Percentiles rank a stretch among this genome's conserved stretches.
Conservation (phyloP, 1,140 invertebrate genomes). For the Choristoneura fumiferana region DNA sequence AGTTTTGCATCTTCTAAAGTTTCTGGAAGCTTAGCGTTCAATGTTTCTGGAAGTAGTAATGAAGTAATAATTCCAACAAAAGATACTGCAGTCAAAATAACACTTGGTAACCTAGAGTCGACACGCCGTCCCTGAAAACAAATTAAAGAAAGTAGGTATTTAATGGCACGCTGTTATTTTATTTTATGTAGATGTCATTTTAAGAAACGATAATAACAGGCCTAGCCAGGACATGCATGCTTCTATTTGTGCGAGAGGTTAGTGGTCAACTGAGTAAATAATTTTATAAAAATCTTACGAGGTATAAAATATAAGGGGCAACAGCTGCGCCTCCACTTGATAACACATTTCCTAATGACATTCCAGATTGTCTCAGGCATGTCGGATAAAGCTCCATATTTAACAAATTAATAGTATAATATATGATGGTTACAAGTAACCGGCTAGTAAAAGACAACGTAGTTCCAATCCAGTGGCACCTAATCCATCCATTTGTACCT, state of each 20-base stretch:
- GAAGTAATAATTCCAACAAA: conserved; percentile 29
- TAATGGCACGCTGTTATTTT: too few species aligned
- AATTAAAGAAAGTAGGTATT: background rate
- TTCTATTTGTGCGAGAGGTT: too few species aligned
- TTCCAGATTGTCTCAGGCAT: conserved; percentile 82
- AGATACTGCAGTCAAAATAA: conserved; percentile 34
- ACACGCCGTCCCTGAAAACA: conserved; percentile 45
- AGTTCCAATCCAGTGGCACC: conserved; percentile 57
- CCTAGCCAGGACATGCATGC: too few species aligned
- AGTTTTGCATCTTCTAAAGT: conserved; percentile 50
- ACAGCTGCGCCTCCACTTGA: conserved; percentile 80
- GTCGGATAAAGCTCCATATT: conserved; percentile 86
- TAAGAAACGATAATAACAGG: too few species aligned
- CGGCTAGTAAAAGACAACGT: conserved; percentile 80
- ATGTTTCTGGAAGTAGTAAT: conserved; percentile 51
- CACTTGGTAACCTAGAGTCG: conserved; percentile 37
- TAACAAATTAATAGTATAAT: conserved; percentile 82
- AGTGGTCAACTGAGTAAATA: too few species aligned
- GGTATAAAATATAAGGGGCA: conserved; percentile 85
- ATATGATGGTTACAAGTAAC: conserved; percentile 81
- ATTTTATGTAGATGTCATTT: too few species aligned
- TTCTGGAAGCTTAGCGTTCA: conserved; percentile 55
- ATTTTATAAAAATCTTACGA: conserved; percentile 77
- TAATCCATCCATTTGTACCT: conserved; percentile 47
- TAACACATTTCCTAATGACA: conserved; percentile 80